phyloP scores from a whole-genome alignment of 2,888 invertebrate species.

The Monochamus alternatus region DNA sequence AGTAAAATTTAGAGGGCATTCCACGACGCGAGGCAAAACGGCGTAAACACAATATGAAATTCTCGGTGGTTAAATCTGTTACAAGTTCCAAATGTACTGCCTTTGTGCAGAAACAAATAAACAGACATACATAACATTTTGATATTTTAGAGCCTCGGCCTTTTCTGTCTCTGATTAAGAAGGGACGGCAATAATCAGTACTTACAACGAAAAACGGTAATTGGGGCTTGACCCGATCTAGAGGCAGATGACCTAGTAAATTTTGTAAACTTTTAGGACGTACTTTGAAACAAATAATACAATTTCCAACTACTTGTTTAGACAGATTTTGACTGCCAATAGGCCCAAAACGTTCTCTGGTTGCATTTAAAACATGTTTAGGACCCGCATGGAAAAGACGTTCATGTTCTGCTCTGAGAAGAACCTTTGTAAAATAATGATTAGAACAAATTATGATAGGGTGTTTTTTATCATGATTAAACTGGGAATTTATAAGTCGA shows the following conservation, averaged over 20 bases:
- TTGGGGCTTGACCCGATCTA: not conserved
- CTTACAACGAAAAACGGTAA: not conserved
- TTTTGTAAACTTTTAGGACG: slow-evolving; percentile 1
- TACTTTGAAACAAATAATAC: slow-evolving; percentile 14
- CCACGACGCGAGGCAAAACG: slow-evolving; percentile 24
- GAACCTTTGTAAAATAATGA: not conserved
- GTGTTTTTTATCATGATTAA: not conserved
- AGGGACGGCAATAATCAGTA: not conserved
- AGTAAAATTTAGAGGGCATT: slow-evolving; percentile 24
- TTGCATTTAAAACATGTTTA: not conserved
- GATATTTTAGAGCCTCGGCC: slow-evolving; percentile 2
- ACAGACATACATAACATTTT: slow-evolving; percentile 15
- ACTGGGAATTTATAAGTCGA: not conserved
- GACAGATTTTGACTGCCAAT: slow-evolving; percentile 5
- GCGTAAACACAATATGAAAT: slow-evolving; percentile 15
- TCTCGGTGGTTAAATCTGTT: not conserved
- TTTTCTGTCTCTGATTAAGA: slow-evolving; percentile 6
- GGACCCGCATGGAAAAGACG: slow-evolving; percentile 14
- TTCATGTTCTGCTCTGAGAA: not conserved
- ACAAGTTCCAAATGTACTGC: slow-evolving; percentile 5
- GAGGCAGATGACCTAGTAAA: not conserved
- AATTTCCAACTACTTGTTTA: slow-evolving; percentile 7
- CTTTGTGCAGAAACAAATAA: not conserved
- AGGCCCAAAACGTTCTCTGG: not conserved
- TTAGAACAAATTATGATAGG: not conserved